These are phyloP conservation scores for Pristionchus arcanus DNA, from an alignment of 2,888 invertebrate species.

Conservation along the genomic window DNA sequence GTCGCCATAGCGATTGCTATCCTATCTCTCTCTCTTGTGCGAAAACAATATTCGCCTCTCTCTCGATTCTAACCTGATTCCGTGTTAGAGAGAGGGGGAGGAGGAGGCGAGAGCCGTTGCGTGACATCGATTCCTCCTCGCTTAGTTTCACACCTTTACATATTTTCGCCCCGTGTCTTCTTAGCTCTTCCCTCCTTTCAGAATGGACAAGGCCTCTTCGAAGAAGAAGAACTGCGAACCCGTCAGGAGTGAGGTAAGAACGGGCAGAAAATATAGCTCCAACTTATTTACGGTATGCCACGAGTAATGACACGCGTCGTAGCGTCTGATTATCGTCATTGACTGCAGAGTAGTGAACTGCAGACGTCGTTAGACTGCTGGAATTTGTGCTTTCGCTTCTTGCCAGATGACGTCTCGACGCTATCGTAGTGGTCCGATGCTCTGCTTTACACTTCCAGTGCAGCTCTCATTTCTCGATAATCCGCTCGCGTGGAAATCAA, in stretches of 20 bases:
- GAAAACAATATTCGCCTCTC: slow-evolving; percentile 45
- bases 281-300: neutral
- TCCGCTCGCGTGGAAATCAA: neutral
- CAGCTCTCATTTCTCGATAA: neutral
- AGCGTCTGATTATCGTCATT: neutral
- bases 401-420: neutral
- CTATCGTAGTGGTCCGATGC: neutral
- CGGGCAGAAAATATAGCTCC: neutral
- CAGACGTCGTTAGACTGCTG: neutral
- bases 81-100: slow-evolving; percentile 7
- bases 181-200: too few species aligned
- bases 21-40: slow-evolving; percentile 1
- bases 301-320: neutral
- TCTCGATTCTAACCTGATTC: slow-evolving; percentile 24
- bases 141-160: neutral
- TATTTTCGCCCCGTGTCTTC: neutral
- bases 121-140: slow-evolving; percentile 25
- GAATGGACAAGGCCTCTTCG: neutral
- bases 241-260: neutral
- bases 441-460: neutral
- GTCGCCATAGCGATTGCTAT: slow-evolving; percentile 29
- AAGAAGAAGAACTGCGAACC: neutral
- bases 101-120: neutral
- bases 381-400: neutral
- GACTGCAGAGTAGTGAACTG: neutral